Conservation (phyloP, 1,140 invertebrate genomes). For the Lepidurus packardi region DNA sequence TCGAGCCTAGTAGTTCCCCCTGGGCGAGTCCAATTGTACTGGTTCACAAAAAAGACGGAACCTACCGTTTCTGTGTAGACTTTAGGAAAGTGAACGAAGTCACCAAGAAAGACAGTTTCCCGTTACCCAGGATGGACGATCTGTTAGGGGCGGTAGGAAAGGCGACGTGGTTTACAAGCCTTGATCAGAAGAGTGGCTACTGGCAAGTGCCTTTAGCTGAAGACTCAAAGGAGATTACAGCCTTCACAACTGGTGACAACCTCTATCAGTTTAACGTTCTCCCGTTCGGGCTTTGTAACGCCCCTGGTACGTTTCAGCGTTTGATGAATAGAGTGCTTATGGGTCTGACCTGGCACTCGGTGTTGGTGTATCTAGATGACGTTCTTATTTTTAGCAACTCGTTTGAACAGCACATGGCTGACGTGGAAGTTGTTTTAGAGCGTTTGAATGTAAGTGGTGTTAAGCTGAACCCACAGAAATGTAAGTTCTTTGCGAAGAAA, state of each 20-base stretch:
- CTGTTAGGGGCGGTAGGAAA: constrained; percentile 42
- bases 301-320: constrained; percentile 42
- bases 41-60: background rate
- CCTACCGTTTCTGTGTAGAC: background rate
- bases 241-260: constrained; percentile 44
- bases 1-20: background rate
- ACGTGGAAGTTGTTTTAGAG: background rate
- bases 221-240: constrained; percentile 43
- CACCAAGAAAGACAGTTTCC: constrained; percentile 44
- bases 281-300: too few species aligned
- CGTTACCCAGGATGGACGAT: constrained; percentile 50
- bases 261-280: constrained; percentile 42
- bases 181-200: constrained; percentile 48
- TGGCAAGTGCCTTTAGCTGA: constrained; percentile 45
- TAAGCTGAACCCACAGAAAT: background rate
- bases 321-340: constrained; percentile 43
- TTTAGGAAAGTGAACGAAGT: constrained; percentile 45
- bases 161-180: constrained; percentile 41
- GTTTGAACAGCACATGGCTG: constrained; percentile 9
- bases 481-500: background rate
- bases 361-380: constrained; percentile 40
- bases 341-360: constrained; percentile 36
- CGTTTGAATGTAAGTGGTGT: background rate
- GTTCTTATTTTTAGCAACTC: background rate
- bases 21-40: background rate